These are phyloP conservation scores for Antheraea mylitta DNA, from an alignment of 1,140 invertebrate species.

Conservation along the genomic window DNA sequence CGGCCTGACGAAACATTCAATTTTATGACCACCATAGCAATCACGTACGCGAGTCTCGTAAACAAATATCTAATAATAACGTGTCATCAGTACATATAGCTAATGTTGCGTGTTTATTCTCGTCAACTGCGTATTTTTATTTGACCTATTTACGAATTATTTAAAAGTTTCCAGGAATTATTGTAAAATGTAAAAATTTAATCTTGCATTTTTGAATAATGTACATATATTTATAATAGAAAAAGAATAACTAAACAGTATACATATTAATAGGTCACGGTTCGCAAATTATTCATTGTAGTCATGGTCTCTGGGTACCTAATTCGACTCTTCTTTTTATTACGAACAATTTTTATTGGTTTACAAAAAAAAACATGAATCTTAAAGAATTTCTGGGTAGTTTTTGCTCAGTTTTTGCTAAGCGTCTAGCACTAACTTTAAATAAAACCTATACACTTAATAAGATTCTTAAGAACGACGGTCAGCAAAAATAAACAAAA, in stretches of 20 bases:
- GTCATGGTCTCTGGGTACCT: neutral
- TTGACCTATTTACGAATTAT: neutral
- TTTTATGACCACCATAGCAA: conserved; percentile 10
- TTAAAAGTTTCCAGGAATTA: neutral
- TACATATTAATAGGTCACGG: neutral
- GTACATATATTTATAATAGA: too few relatives aligned
- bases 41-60: neutral
- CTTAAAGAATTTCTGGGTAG: neutral
- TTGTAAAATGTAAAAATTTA: neutral
- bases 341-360: neutral
- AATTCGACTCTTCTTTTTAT: neutral
- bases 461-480: neutral
- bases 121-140: neutral
- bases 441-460: neutral
- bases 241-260: neutral
- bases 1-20: neutral
- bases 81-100: neutral
- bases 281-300: neutral
- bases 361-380: conserved; percentile 1
- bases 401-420: neutral
- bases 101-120: neutral
- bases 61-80: neutral
- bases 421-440: neutral
- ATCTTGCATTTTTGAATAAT: too few relatives aligned
- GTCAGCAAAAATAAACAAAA: too few relatives aligned